phyloP scores from a whole-genome alignment of 2,888 invertebrate genomes.

The Drosophila neotestacea region DNA sequence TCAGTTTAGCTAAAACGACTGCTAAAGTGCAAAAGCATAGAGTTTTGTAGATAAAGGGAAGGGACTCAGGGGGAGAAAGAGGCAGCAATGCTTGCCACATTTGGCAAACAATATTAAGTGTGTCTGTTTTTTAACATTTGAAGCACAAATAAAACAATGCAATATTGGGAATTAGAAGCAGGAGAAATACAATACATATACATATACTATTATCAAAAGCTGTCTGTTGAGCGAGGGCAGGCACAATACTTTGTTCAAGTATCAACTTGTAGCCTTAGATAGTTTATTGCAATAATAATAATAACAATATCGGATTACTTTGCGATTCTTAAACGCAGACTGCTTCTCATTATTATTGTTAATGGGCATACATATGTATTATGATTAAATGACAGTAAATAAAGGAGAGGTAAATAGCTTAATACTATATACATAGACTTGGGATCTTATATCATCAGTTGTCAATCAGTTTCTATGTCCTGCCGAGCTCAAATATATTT shows the following conservation, averaged over 20 bases:
- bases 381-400: too few species aligned
- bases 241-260: neutral
- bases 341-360: neutral
- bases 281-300: too few species aligned
- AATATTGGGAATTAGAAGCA: conserved; percentile 4
- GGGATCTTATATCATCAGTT: too few species aligned
- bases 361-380: too few species aligned
- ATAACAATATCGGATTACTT: too few species aligned
- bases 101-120: conserved; percentile 70
- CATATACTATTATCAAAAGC: conserved; percentile 16
- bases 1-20: conserved; percentile 48
- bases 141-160: conserved; percentile 60
- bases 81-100: conserved; percentile 38
- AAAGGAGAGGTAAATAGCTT: too few species aligned
- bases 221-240: conserved; percentile 28
- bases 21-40: conserved; percentile 45
- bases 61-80: neutral
- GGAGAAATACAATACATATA: neutral
- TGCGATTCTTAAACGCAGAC: neutral
- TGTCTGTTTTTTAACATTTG: conserved; percentile 64
- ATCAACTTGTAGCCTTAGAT: too few species aligned
- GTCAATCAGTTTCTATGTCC: too few species aligned
- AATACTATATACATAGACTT: too few species aligned
- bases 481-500: too few species aligned
- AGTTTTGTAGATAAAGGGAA: conserved; percentile 2